Percentiles rank a stretch among this genome's conserved stretches.
Conservation (phyloP, 1,140 invertebrate genomes). For the Leptinotarsa texana region DNA sequence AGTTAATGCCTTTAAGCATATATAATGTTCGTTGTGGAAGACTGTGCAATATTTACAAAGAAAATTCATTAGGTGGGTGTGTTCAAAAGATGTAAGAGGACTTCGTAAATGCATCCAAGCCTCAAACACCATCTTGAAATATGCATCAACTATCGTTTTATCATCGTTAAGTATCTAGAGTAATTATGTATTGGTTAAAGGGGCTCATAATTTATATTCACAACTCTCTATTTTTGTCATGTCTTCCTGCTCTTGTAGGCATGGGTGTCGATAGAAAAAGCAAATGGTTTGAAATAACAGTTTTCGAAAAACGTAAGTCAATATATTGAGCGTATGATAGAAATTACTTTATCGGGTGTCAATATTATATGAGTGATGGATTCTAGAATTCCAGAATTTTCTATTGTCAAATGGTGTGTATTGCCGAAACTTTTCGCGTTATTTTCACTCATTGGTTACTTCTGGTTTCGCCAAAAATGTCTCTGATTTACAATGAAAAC, state of each 20-base stretch:
- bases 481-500: too few species aligned
- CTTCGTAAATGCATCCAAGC: neutral
- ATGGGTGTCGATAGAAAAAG: too few species aligned
- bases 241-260: neutral
- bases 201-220: neutral
- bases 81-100: neutral
- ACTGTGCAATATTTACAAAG: neutral
- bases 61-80: neutral
- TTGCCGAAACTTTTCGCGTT: too few species aligned
- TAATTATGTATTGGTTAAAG: constrained; percentile 1
- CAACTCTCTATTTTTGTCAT: neutral
- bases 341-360: too few species aligned
- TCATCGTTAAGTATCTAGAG: neutral
- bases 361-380: too few species aligned
- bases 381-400: too few species aligned
- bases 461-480: too few species aligned
- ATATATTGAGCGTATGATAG: too few species aligned
- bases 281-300: too few species aligned
- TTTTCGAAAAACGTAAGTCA: too few species aligned
- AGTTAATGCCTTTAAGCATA: neutral
- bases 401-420: too few species aligned
- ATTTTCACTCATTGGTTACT: too few species aligned
- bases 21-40: neutral
- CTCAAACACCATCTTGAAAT: neutral
- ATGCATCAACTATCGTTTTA: neutral